Evolutionary conservation across 23 tunicate species (phyloP).

Genomic region (Halocynthia roretzi): DNA sequence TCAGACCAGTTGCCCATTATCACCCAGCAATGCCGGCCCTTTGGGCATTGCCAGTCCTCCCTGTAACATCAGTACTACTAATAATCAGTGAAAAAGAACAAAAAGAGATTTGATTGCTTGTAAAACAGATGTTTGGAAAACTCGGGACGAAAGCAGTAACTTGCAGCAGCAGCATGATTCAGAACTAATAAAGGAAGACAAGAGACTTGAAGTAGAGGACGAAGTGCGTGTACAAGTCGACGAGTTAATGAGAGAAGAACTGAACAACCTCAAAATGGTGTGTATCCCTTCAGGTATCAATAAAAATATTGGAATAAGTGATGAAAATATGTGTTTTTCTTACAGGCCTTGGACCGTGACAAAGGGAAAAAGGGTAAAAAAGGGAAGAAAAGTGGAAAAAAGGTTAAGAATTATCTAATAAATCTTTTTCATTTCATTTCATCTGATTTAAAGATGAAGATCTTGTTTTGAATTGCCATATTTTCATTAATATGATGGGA

Average conservation of each 20-base stretch:
- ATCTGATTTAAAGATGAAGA: not conserved
- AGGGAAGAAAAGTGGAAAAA: conserved; percentile 95
- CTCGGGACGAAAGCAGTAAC: conserved; percentile 76
- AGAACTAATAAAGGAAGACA: conserved; percentile 88
- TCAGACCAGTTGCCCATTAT: not conserved
- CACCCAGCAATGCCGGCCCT: not conserved
- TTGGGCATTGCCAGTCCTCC: too few species aligned
- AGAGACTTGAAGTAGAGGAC: conserved; percentile 92
- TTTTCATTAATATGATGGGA: not conserved
- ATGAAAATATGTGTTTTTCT: not conserved
- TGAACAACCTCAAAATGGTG: conserved; percentile 92
- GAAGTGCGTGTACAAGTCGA: conserved; percentile 91
- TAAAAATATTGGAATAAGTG: not conserved
- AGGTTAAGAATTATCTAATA: conserved; percentile 24
- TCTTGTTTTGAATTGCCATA: not conserved
- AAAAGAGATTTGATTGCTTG: not conserved
- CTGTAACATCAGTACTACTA: too few species aligned
- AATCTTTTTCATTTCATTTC: not conserved
- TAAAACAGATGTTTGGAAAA: conserved; percentile 59
- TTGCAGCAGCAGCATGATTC: conserved; percentile 87
- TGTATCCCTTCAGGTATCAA: not conserved
- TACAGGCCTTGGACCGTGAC: conserved; percentile 85
- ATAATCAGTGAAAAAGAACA: too few species aligned
- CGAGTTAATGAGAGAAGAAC: conserved; percentile 98
- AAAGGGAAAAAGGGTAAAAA: conserved; percentile 93